These are phyloP conservation scores for Nematostella vectensis DNA, from an alignment of 92 coral and sea anemone genomes.

Conservation along the genomic window DNA sequence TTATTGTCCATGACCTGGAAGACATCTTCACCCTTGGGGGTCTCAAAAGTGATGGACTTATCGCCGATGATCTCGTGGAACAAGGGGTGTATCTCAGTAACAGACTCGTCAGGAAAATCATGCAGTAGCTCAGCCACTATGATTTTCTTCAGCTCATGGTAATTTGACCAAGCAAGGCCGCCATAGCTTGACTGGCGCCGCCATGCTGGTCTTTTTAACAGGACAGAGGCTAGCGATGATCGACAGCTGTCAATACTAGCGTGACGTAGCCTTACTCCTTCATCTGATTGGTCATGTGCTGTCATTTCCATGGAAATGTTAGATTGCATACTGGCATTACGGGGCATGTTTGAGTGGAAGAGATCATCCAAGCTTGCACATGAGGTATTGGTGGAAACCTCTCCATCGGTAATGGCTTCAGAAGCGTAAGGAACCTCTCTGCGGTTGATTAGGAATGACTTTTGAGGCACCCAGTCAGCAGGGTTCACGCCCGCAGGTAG, in stretches of 20 bases:
- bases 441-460: conserved; percentile 44
- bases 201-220: conserved; percentile 5
- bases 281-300: neutral
- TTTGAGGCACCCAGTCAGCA: conserved; percentile 55
- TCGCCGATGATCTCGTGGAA: conserved; percentile 78
- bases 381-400: conserved; percentile 5
- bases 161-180: conserved; percentile 43
- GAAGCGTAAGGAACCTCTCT: conserved; percentile 11
- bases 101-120: conserved; percentile 35
- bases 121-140: conserved; percentile 41
- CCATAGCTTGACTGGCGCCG: conserved; percentile 14
- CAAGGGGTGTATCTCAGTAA: conserved; percentile 38
- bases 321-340: neutral
- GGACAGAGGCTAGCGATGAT: neutral
- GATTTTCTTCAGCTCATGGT: conserved; percentile 56
- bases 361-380: conserved; percentile 14
- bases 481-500: conserved; percentile 70
- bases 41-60: conserved; percentile 51
- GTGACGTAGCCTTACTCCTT: too few species aligned
- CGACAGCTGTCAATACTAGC: neutral
- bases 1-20: conserved; percentile 33
- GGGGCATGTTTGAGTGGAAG: neutral
- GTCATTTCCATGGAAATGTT: conserved; percentile 9
- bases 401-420: neutral
- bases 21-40: conserved; percentile 4